These are phyloP conservation scores for Amiota mariae DNA, from an alignment of 2,888 invertebrate species.

Conservation along the genomic window DNA sequence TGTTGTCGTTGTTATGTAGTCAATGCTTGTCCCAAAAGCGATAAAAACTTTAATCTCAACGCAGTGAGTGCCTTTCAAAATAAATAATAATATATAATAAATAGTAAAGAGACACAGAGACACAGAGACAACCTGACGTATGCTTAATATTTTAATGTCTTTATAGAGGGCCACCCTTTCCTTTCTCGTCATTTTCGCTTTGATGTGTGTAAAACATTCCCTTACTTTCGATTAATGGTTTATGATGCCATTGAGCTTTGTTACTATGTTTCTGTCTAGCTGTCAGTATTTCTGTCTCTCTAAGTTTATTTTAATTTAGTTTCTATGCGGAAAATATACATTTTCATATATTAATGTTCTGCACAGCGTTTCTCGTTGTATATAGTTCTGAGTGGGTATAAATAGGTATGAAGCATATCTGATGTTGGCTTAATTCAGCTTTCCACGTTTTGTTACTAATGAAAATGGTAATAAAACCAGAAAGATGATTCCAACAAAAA, in stretches of 20 bases:
- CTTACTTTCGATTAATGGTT: not conserved
- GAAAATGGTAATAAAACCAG: constrained; percentile 14
- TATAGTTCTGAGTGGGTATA: not conserved
- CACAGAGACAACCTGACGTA: not conserved
- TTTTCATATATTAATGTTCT: constrained; percentile 40
- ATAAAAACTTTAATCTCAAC: not conserved
- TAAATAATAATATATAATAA: not conserved
- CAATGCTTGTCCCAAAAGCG: constrained; percentile 13
- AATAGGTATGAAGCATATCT: not conserved
- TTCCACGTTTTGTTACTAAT: constrained; percentile 1
- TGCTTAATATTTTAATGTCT: not conserved
- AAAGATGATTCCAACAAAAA: constrained; percentile 5
- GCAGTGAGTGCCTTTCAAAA: not conserved
- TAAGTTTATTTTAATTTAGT: constrained; percentile 57
- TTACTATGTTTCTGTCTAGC: not conserved
- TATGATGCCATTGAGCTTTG: constrained; percentile 7
- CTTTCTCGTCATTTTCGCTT: no score
- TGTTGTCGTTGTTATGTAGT: not conserved
- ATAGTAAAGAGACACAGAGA: not conserved
- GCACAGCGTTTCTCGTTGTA: not conserved
- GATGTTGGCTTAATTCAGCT: constrained; percentile 8
- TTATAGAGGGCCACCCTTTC: no score
- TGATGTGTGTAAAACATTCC: not conserved
- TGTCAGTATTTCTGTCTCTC: not conserved
- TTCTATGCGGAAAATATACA: constrained; percentile 53